Evolutionary conservation across 2,113 vertebrate genomes (phyloP).

Genomic region (Nothoprocta pentlandii): DNA sequence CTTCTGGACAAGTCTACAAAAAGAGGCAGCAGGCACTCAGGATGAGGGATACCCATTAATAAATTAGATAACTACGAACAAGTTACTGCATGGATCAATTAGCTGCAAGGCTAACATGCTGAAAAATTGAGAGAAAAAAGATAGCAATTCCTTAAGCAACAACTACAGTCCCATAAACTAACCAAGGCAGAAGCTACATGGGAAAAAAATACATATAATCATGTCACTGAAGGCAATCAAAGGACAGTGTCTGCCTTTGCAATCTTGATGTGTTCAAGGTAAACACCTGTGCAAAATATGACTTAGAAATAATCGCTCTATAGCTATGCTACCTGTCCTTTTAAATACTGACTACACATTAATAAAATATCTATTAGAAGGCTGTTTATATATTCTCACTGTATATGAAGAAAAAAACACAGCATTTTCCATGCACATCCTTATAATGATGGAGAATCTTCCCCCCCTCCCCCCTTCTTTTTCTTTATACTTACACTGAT

Average conservation of each 20-base stretch:
- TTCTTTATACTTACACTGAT: constrained; percentile 81
- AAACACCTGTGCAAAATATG: not conserved
- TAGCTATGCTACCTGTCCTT: not conserved
- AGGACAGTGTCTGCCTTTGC: not conserved
- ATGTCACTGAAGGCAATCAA: not conserved
- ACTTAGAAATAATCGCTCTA: not conserved
- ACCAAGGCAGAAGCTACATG: not conserved
- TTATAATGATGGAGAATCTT: not conserved
- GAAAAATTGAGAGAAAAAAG: not conserved
- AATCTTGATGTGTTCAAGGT: not conserved
- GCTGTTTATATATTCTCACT: not conserved
- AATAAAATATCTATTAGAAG: not conserved
- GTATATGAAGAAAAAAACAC: not conserved
- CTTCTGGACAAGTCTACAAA: not conserved
- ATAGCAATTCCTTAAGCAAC: rapidly evolving
- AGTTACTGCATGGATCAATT: not conserved
- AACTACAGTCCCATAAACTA: not conserved
- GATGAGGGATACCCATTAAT: not conserved
- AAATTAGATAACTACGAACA: not conserved
- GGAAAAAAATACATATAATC: not conserved
- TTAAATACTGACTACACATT: not conserved
- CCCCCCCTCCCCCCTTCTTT: too few relatives aligned
- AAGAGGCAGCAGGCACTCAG: not conserved
- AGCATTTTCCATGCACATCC: not conserved
- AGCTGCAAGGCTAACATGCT: not conserved